Conservation (phyloP, 2,797 vertebrate species). For the Sarcophilus harrisii region DNA sequence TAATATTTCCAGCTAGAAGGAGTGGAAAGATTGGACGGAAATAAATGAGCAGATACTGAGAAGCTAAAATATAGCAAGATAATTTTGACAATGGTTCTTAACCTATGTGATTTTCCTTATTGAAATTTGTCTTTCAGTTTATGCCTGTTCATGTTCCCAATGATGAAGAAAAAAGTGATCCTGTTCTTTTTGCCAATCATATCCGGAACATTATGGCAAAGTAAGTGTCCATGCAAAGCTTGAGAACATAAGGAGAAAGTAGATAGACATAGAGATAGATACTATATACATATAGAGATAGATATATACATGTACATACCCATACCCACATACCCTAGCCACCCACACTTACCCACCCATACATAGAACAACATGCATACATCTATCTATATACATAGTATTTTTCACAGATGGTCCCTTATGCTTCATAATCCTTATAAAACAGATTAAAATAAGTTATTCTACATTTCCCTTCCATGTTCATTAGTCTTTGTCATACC, state of each 20-base stretch:
- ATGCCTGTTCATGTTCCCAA: slow-evolving; percentile 92
- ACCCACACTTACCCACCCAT: too few relatives aligned
- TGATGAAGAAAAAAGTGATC: slow-evolving; percentile 92
- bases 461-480: background rate
- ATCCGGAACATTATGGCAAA: slow-evolving; percentile 92
- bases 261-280: too few relatives aligned
- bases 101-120: background rate
- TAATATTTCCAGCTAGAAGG: background rate
- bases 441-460: background rate
- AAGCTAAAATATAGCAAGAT: background rate
- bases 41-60: background rate
- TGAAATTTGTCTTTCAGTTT: slow-evolving; percentile 88
- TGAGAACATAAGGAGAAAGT: background rate
- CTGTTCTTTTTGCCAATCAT: slow-evolving; percentile 89
- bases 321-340: too few relatives aligned
- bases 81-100: background rate
- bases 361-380: too few relatives aligned
- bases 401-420: background rate
- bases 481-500: background rate
- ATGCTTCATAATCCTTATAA: background rate
- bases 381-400: background rate
- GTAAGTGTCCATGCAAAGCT: slow-evolving; percentile 83
- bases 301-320: too few relatives aligned
- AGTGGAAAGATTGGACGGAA: background rate
- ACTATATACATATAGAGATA: too few relatives aligned